These are phyloP conservation scores for Panurus biarmicus DNA, from an alignment of 2,113 vertebrate species.

Conservation along the genomic window DNA sequence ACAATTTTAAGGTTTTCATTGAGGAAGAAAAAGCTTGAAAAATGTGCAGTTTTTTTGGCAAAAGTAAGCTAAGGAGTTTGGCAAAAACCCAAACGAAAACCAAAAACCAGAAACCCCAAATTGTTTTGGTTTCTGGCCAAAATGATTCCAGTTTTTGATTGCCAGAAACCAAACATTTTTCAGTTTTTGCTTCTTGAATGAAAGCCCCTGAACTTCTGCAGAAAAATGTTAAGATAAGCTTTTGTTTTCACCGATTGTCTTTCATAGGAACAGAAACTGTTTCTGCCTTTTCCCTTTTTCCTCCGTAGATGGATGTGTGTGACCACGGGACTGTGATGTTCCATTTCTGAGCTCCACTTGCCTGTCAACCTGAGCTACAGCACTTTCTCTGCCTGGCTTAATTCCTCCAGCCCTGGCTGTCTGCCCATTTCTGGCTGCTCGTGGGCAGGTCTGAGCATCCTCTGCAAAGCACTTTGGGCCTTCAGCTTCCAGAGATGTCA, in stretches of 20 bases:
- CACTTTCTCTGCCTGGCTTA: background rate
- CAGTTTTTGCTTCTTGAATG: background rate
- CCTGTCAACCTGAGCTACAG: background rate
- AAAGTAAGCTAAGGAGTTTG: slow-evolving; percentile 20
- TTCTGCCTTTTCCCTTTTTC: background rate
- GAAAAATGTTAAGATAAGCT: background rate
- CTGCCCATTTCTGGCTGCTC: background rate
- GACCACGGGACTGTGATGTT: background rate
- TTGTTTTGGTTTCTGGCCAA: slow-evolving; percentile 34
- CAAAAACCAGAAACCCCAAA: slow-evolving; percentile 50
- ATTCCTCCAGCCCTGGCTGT: background rate
- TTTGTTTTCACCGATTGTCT: background rate
- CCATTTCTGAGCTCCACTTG: background rate
- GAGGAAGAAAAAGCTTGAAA: slow-evolving; percentile 51
- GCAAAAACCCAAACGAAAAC: slow-evolving; percentile 13
- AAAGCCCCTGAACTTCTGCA: background rate
- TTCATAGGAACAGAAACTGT: background rate
- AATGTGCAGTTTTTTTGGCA: slow-evolving; percentile 38
- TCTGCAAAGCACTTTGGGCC: background rate
- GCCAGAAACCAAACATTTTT: slow-evolving; percentile 46
- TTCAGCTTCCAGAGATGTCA: background rate
- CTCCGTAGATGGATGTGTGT: rapidly evolving
- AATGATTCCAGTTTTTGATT: slow-evolving; percentile 39
- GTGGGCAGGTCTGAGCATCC: background rate
- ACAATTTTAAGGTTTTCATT: slow-evolving; percentile 43